Percentiles rank a stretch among this genome's conserved stretches.
Conservation (phyloP, 2,888 invertebrate genomes). For the Aspidiotus rigidus region DNA sequence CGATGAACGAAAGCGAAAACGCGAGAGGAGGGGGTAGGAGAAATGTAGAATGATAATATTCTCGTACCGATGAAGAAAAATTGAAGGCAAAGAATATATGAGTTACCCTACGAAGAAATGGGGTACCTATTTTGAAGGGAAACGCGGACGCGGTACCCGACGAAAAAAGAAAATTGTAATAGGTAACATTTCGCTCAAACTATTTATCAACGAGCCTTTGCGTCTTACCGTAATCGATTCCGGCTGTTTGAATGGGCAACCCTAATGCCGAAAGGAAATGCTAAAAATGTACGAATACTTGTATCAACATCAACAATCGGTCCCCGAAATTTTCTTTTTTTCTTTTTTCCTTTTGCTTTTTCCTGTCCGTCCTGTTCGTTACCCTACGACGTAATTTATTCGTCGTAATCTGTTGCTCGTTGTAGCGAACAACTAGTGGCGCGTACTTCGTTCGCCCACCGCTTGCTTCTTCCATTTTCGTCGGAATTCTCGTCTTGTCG, state of each 20-base stretch:
- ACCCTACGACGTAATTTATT: constrained; percentile 21
- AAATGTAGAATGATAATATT: constrained; percentile 3
- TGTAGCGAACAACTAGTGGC: constrained; percentile 6
- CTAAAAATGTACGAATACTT: constrained; percentile 27
- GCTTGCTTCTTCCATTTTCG: too few species aligned
- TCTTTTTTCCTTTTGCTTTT: not conserved
- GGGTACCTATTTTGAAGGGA: constrained; percentile 21
- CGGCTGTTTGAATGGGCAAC: constrained; percentile 28
- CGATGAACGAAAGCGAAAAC: constrained; percentile 16
- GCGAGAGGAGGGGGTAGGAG: not conserved
- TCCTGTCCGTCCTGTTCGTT: not conserved
- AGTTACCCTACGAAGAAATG: constrained; percentile 3
- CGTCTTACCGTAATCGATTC: constrained; percentile 33
- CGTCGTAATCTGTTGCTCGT: constrained; percentile 29
- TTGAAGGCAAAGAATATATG: constrained; percentile 16
- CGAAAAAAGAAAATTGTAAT: constrained; percentile 23
- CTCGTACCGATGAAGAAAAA: constrained; percentile 28
- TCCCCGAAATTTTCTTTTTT: constrained; percentile 8
- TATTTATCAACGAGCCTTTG: constrained; percentile 29
- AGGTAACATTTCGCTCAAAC: constrained; percentile 31
- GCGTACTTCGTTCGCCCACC: not conserved
- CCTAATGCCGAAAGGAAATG: constrained; percentile 28
- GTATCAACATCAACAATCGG: constrained; percentile 32
- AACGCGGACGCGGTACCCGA: not conserved
- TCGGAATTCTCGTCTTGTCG: too few species aligned